Base-by-base conservation (phyloP, 2,888 invertebrate species). In the Eristalis tenax region DNA sequence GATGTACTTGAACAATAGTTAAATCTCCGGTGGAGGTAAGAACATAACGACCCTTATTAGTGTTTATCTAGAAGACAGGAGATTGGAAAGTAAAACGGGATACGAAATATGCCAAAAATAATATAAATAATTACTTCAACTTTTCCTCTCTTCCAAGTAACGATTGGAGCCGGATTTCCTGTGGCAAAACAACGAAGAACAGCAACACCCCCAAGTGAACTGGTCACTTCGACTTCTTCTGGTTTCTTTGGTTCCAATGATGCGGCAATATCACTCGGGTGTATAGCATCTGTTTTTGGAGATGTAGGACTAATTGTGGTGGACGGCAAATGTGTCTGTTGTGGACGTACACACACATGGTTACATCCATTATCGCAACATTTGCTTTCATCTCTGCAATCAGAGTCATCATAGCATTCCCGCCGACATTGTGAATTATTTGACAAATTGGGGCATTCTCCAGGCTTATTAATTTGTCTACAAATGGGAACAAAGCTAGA, bases 351-450 rank as follows among this genome's bases (percentile, higher is more conserved):
- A 91, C 98, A 98, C 32, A 95, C 94, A 32, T 94, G 94, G 59
- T 96, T 96, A 92, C 98, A 98, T 70, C 96, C 97, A 90, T 95
- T 95, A 87, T 93, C 93, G 92, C 98, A 98, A 92, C 98, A 98
- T 93, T 98, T 98, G 91, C 95, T 94, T 28, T 95, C 95, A 40
- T 95, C 95, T 15, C 95, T 93, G 91, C 98, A 98, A 91, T 97
- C 97, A 0, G 97, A 96, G 92, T 98, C 98, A 74, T 95, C 95
- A 83, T 94, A 93, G 90, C 98, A 98, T 91, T 97, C 96, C 40
- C 94, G 94, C 10, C 94, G 95, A 91, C 98, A 98, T 64, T 92
- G 90, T 15, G 94, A 94, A 69, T 93, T 91, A 73, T 92, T 92
- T 56, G 91, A 90, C 11, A 93, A 92, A 63, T 90, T 91, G 2